Evolutionary conservation across 2,888 invertebrate species (phyloP), one percentile per base, ranked within the genome.

Genomic region (Auanema freiburgensis): DNA sequence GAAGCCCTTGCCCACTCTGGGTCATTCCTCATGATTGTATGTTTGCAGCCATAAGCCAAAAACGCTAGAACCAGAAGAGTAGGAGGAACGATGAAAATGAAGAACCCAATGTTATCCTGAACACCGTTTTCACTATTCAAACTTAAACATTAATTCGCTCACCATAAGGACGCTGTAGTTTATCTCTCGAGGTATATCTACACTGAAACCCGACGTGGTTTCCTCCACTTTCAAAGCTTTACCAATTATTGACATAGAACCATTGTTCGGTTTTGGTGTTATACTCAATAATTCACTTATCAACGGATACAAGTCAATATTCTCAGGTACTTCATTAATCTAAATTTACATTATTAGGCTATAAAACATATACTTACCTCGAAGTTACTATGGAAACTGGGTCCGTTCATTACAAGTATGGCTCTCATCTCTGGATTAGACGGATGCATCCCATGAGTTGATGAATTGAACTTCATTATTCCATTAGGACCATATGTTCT

Each of bases 301-400:
- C 21, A 90, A 83, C 41, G 88, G 87, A 79, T 88, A 89, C 51
- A 90, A 83, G 84, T 90, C 90, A 16, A 90, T 87, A 54, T 87
- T 88, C 59, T 88, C 84, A 69, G 90, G 89, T 0, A 89, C 88
- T 4, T 86, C 71, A 14, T 78, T 69, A 11, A 82, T 75, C 50
- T 60, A 66, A 49, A 76, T 70, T 49, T 6, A 46, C 24, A 2
- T 16, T 8, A 24, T 52, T 8, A 21, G n/a, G 16, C 16, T 54
- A 46, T 46, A 21, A 5, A 3, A 46, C 4, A 21, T 18, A 21
- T 46, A 46, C 4, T 46, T 46, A 18, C 16, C 21, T 46, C 10
- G 46, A 21, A 46, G 21, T 21, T 18, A 10, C 46, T 46, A 46
- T 46, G 46, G 21, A 21, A 46, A 21, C 86, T 86, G 0, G 90